Evolutionary conservation across 2,888 invertebrate genomes (phyloP).

Genomic region (Augochlorella aurata): DNA sequence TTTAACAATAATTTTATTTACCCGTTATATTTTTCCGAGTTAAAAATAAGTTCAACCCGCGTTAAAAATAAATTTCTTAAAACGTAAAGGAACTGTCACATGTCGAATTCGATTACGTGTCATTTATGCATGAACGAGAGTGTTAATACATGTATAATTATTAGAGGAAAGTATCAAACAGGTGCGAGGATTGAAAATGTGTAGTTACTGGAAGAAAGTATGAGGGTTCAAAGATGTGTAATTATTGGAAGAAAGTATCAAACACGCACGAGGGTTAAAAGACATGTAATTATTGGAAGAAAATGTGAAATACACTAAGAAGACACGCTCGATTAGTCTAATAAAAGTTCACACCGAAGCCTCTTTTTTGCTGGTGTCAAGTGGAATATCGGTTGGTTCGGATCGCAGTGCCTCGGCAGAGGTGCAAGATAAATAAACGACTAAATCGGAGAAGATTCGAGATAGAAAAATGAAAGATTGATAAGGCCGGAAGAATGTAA

Average conservation of each 20-base stretch:
- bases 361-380: background rate
- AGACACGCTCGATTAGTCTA: background rate
- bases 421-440: background rate
- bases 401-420: background rate
- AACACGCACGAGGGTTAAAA: background rate
- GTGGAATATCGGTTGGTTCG: background rate
- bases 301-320: background rate
- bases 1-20: too few relatives aligned
- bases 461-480: constrained; percentile 41
- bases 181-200: too few relatives aligned
- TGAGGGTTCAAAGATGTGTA: background rate
- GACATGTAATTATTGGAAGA: background rate
- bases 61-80: background rate
- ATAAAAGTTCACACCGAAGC: background rate
- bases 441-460: constrained; percentile 15
- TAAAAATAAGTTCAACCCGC: too few relatives aligned
- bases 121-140: background rate
- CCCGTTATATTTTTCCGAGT: too few relatives aligned
- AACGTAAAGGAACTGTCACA: background rate
- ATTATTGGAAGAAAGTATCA: background rate
- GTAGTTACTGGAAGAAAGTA: too few relatives aligned
- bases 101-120: background rate
- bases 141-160: background rate
- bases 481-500: constrained; percentile 48
- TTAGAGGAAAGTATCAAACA: background rate